These are phyloP conservation scores for Acropora tenuis DNA, from an alignment of 64 coral and sea anemone genomes.

Conservation along the genomic window DNA sequence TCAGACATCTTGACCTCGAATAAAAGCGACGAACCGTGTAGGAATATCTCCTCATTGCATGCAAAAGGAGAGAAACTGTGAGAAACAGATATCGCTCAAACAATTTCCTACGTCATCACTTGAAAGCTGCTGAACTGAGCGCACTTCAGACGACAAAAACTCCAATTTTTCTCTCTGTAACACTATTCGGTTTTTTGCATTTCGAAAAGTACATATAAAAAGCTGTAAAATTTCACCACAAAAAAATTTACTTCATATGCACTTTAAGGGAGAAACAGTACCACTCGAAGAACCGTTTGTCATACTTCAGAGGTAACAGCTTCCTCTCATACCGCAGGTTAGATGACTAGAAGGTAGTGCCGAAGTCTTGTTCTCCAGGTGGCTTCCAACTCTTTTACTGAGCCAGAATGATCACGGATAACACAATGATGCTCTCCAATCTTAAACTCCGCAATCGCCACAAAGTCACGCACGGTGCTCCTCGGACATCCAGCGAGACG, in stretches of 20 bases:
- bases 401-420: too few relatives aligned
- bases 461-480: too few relatives aligned
- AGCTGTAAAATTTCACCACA: background rate
- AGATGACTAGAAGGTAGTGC: too few relatives aligned
- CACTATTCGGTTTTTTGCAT: constrained; percentile 14
- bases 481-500: too few relatives aligned
- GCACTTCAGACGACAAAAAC: background rate
- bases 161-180: constrained; percentile 1
- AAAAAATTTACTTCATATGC: background rate
- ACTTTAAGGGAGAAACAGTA: background rate
- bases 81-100: background rate
- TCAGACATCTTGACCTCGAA: constrained; percentile 15
- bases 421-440: too few relatives aligned
- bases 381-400: too few relatives aligned
- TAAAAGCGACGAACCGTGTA: background rate
- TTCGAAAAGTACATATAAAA: constrained; percentile 10
- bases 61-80: background rate
- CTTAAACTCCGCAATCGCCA: too few relatives aligned
- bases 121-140: background rate
- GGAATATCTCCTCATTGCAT: background rate
- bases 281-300: too few relatives aligned
- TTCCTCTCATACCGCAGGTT: too few relatives aligned
- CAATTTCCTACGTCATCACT: constrained; percentile 16
- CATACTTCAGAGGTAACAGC: too few relatives aligned
- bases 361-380: too few relatives aligned